Conservation (phyloP, 1,140 invertebrate species). For the Drosophila leontia region DNA sequence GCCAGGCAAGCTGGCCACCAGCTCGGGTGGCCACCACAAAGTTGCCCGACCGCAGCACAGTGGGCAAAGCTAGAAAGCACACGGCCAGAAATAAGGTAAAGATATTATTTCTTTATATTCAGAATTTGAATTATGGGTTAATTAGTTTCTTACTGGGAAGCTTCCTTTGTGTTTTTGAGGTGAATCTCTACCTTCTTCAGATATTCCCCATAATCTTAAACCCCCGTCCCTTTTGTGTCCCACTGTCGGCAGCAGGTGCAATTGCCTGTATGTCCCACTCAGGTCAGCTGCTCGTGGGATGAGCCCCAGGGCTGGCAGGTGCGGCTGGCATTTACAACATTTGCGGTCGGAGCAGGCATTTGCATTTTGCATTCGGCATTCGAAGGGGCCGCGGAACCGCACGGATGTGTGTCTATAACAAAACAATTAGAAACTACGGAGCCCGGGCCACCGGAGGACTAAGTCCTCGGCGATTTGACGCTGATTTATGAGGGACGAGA, state of each 20-base stretch:
- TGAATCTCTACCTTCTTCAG: too few relatives aligned
- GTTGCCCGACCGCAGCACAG: conserved; percentile 59
- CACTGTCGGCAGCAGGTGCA: conserved; percentile 46
- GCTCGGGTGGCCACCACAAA: conserved; percentile 51
- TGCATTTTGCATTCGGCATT: conserved; percentile 73
- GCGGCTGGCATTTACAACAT: conserved; percentile 64
- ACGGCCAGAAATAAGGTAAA: not conserved
- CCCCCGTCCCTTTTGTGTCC: not conserved
- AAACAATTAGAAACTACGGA: conserved; percentile 76
- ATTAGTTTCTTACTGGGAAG: too few relatives aligned
- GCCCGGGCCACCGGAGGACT: conserved; percentile 26
- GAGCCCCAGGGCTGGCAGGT: conserved; percentile 7
- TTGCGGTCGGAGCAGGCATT: conserved; percentile 67
- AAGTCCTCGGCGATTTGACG: conserved; percentile 77
- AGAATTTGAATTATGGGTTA: not conserved
- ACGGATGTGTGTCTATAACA: conserved; percentile 83
- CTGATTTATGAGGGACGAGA: conserved; percentile 68
- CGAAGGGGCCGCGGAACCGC: conserved; percentile 48
- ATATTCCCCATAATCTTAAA: not conserved
- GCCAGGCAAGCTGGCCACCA: conserved; percentile 8
- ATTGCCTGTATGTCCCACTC: conserved; percentile 35
- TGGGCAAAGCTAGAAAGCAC: not conserved
- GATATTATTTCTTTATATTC: not conserved
- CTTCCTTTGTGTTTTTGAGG: not conserved
- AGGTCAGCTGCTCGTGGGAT: conserved; percentile 7